Conservation (phyloP, 2,797 vertebrate genomes). For the Pangasius krempfi region DNA sequence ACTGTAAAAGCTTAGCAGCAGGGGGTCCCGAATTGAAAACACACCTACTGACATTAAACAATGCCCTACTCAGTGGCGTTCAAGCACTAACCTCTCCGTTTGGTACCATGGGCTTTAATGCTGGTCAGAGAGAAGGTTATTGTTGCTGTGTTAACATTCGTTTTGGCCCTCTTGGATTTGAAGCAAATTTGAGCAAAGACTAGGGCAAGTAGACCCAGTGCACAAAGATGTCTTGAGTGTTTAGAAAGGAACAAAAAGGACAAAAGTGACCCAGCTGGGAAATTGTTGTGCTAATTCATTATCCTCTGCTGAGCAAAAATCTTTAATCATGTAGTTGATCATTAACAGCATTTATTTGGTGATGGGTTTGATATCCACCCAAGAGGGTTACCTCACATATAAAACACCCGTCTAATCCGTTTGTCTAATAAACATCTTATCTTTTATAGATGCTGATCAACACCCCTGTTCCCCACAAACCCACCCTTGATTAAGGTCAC, state of each 20-base stretch:
- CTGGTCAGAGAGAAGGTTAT: conserved; percentile 39
- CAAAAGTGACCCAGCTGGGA: conserved; percentile 32
- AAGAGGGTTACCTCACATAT: conserved; percentile 30
- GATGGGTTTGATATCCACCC: conserved; percentile 36
- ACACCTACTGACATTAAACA: conserved; percentile 53
- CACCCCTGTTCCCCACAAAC: conserved; percentile 1
- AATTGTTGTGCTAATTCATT: conserved; percentile 20
- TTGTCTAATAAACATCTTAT: conserved; percentile 47
- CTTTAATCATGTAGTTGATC: conserved; percentile 31
- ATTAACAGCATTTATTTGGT: conserved; percentile 33
- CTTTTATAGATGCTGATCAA: conserved; percentile 44
- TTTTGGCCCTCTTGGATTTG: conserved; percentile 24
- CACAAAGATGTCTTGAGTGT: conserved; percentile 4
- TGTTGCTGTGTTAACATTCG: conserved; percentile 46
- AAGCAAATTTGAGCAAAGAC: conserved; percentile 7
- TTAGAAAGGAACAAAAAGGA: not conserved
- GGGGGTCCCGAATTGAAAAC: conserved; percentile 57
- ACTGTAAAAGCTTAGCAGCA: conserved; percentile 53
- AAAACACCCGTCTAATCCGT: conserved; percentile 36
- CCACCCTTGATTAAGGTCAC: conserved; percentile 35
- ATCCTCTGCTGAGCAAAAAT: conserved; percentile 1
- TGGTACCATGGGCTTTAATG: conserved; percentile 25
- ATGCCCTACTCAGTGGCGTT: conserved; percentile 32
- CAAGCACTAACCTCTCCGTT: conserved; percentile 32
- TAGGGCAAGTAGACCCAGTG: not conserved